These are phyloP conservation scores for Triplophysa rosa DNA, from an alignment of 2,113 vertebrate genomes.

Conservation along the genomic window DNA sequence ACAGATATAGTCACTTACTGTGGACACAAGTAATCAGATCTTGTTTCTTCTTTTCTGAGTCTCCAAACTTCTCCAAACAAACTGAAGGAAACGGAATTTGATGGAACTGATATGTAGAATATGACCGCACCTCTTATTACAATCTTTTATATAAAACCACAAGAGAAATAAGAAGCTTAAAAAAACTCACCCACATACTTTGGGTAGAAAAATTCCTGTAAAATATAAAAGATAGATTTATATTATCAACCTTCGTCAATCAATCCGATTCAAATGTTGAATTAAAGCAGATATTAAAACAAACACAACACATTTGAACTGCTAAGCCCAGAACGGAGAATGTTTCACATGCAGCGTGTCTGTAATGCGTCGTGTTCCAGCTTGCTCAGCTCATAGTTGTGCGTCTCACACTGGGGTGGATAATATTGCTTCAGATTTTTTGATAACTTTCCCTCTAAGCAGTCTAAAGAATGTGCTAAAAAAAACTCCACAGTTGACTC, in stretches of 20 bases:
- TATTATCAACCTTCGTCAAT: neutral
- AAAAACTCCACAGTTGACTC: neutral
- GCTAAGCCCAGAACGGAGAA: neutral
- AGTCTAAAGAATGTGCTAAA: neutral
- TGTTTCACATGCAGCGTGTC: neutral
- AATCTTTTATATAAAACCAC: neutral
- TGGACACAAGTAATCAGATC: constrained; percentile 88
- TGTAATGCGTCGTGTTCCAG: constrained; percentile 43
- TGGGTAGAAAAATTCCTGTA: constrained; percentile 94
- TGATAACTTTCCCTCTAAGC: neutral
- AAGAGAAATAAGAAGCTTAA: neutral
- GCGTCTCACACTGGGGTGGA: neutral
- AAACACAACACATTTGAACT: neutral
- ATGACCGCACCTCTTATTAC: neutral
- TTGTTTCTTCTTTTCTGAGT: constrained; percentile 76
- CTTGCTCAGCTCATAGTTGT: constrained; percentile 15
- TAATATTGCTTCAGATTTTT: neutral
- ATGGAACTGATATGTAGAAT: neutral
- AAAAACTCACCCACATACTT: constrained; percentile 88
- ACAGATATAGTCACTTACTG: constrained; percentile 80
- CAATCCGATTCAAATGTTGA: neutral
- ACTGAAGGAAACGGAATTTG: constrained; percentile 67
- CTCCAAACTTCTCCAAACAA: constrained; percentile 81
- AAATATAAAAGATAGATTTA: constrained; percentile 13
- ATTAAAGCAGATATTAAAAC: neutral